Conservation (phyloP, 2,888 invertebrate genomes). For the Tyria jacobaeae region DNA sequence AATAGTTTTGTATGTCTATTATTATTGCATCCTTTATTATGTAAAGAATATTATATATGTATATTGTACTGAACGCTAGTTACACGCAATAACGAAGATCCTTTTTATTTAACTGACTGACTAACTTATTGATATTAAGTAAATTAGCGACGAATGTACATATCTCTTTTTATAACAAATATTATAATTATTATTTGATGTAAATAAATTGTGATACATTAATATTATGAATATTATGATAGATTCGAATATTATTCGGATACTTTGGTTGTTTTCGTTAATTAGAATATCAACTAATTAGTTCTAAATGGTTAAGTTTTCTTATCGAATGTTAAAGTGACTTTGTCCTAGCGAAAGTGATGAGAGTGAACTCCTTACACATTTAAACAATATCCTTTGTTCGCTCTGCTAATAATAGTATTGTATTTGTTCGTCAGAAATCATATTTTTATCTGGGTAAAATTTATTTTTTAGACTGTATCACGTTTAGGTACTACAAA, state of each 20-base stretch:
- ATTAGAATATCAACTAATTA: slow-evolving; percentile 46
- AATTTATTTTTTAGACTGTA: neutral
- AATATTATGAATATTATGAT: too few species aligned
- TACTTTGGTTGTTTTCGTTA: slow-evolving; percentile 52
- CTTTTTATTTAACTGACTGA: slow-evolving; percentile 29
- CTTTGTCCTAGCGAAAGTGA: slow-evolving; percentile 63
- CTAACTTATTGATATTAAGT: slow-evolving; percentile 23
- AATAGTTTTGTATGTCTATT: slow-evolving; percentile 2
- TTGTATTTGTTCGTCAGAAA: neutral
- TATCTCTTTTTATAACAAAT: too few species aligned
- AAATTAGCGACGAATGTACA: neutral
- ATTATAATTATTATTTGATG: too few species aligned
- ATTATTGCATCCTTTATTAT: slow-evolving; percentile 3
- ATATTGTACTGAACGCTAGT: neutral
- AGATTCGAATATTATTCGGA: slow-evolving; percentile 37
- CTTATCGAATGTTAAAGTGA: slow-evolving; percentile 63
- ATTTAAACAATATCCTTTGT: slow-evolving; percentile 68
- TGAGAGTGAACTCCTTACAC: slow-evolving; percentile 65
- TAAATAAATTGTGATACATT: too few species aligned
- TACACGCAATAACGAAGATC: slow-evolving; percentile 5
- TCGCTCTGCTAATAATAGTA: slow-evolving; percentile 37
- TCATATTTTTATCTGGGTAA: neutral
- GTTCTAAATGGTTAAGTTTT: slow-evolving; percentile 59
- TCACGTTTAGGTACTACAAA: neutral
- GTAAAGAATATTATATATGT: neutral